phyloP scores from a whole-genome alignment of 2,797 vertebrate species.

The Eidolon dupreanum region DNA sequence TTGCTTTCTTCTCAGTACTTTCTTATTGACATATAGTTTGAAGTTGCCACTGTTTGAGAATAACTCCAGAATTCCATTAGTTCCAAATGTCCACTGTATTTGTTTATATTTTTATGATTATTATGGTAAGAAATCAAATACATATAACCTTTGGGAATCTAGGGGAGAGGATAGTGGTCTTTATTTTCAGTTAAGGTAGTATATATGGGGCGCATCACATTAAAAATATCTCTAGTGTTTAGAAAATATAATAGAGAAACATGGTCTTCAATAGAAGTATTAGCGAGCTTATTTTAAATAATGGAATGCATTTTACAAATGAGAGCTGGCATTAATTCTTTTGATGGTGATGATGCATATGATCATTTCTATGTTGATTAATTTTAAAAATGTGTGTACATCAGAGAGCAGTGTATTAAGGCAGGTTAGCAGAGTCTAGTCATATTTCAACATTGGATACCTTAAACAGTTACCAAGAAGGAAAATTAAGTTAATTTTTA shows the following conservation, averaged over 20 bases:
- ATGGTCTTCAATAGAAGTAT: background rate
- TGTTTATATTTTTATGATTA: conserved; percentile 72
- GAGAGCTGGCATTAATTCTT: background rate
- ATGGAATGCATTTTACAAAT: background rate
- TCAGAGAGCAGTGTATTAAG: conserved; percentile 15
- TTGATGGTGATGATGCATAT: background rate
- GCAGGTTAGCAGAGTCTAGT: background rate
- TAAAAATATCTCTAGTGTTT: conserved; percentile 60
- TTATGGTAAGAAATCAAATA: conserved; percentile 58
- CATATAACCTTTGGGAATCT: conserved; percentile 9
- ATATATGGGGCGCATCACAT: background rate
- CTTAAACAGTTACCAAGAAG: background rate
- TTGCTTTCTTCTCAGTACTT: background rate
- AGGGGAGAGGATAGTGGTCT: conserved; percentile 46
- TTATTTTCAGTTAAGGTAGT: conserved; percentile 47
- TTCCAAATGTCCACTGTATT: conserved; percentile 71
- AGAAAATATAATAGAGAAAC: background rate
- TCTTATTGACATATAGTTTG: conserved; percentile 62
- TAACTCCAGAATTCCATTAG: conserved; percentile 66
- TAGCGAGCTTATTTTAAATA: background rate
- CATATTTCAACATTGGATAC: background rate
- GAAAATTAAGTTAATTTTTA: conserved; percentile 42
- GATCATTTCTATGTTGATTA: background rate
- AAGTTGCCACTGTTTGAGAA: conserved; percentile 60
- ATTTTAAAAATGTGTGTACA: background rate